Evolutionary conservation across 2,113 vertebrate species (phyloP), one percentile per base, ranked within the genome.

Genomic region (Prolemur simus): DNA sequence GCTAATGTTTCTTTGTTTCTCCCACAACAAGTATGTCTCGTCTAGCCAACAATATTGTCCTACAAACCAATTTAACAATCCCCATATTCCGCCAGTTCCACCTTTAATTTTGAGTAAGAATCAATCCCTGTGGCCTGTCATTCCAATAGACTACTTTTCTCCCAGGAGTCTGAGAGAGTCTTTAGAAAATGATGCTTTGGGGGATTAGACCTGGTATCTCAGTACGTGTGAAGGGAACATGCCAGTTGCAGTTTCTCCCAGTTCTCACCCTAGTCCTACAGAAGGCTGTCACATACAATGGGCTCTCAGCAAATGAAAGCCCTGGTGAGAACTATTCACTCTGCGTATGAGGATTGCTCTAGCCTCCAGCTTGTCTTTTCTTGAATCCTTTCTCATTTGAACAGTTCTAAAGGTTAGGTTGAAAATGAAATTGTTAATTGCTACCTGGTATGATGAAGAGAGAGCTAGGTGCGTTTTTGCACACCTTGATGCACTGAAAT

Each of bases 81-180:
- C 2, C 5, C 54, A 7, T 12, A 15, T 0, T 56, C 32, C 2
- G 3, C 1, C 2, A 45, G 27, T 34, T 34, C 2, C 20, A 81
- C 4, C 4, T 3, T 37, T 91, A 83, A 87, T 82, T 91, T 74
- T 0, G 10, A 17, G 39, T 39, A 88, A 86, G 32, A 45, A 21
- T 91, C 32, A 63, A 80, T 84, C 32, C 10, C 5, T 60, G 34
- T 18, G 18, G 8, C 29, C 52, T 76, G 14, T 91, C 23, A 77
- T 63, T 85, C 13, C 34, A 92, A 29, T 39, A 92, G n/a, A 66
- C 60, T 20, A n/a, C 73, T 94, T 94, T 45, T 77, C 45, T 58
- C 15, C 27, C 12, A 82, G 27, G 4, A 27, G 0, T 47, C 27
- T 13, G 58, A 81, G 37, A 81, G 2, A 69, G 69, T 74, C 18